Percentiles rank a stretch among this genome's conserved stretches.
These are phyloP conservation scores for Prosopocoilus inquinatus DNA, from an alignment of 2,888 invertebrate species.

Conservation along the genomic window DNA sequence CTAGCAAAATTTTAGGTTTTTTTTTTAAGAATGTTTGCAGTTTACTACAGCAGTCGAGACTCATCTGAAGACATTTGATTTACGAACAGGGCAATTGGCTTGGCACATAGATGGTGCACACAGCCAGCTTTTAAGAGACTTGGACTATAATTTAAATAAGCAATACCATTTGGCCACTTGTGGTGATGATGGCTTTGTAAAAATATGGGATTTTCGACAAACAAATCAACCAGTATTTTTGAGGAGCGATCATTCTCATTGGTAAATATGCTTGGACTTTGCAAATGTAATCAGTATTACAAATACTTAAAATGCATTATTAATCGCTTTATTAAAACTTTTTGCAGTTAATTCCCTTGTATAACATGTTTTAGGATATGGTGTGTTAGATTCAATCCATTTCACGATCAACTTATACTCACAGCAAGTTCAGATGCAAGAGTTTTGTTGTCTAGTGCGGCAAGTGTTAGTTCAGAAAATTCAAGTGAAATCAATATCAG, in stretches of 20 bases:
- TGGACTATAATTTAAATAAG: slow-evolving; percentile 98
- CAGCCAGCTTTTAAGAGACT: slow-evolving; percentile 81
- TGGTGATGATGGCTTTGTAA: slow-evolving; percentile 92
- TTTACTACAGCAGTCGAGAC: slow-evolving; percentile 86
- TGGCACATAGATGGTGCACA: slow-evolving; percentile 85
- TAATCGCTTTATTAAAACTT: not conserved
- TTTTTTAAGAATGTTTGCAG: slow-evolving; percentile 43
- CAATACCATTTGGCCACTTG: slow-evolving; percentile 91
- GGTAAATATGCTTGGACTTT: slow-evolving; percentile 52
- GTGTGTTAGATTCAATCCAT: slow-evolving; percentile 92
- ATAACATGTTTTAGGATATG: slow-evolving; percentile 67
- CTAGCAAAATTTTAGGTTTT: not conserved
- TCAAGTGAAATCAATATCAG: slow-evolving; percentile 54
- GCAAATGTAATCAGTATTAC: not conserved
- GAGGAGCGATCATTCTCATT: slow-evolving; percentile 83
- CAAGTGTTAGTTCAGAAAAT: slow-evolving; percentile 83
- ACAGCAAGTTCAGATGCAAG: slow-evolving; percentile 94
- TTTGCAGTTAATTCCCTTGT: slow-evolving; percentile 1
- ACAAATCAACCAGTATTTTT: slow-evolving; percentile 74
- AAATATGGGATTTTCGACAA: slow-evolving; percentile 95
- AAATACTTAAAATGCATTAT: not conserved
- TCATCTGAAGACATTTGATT: slow-evolving; percentile 84
- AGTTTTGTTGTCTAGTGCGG: slow-evolving; percentile 83
- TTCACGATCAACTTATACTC: slow-evolving; percentile 92
- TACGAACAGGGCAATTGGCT: slow-evolving; percentile 70